Evolutionary conservation across 37 sponge, comb jelly and placozoan genomes (phyloP), one percentile per base, ranked within the genome.

Genomic region (Halisarca cf. caerulea): DNA sequence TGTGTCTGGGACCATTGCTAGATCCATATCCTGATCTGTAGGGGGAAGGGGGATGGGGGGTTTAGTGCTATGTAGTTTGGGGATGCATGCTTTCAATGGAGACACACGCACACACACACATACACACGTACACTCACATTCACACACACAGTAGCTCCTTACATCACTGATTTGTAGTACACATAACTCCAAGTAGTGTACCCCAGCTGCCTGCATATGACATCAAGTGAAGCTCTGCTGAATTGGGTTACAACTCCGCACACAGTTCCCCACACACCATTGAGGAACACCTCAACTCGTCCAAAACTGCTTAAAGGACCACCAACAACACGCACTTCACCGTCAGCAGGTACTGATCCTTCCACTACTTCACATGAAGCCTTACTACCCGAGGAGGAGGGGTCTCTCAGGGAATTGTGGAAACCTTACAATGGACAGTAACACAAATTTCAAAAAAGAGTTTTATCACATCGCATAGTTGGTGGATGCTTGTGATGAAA

Each of bases 271-370:
- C 69, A 68, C 69, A 30, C 69, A 3, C 33, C 35, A 33, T 68
- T 68, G 33, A 68, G 69, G 69, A 6, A 68, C 69, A 68, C 69
- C 33, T 68, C 69, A 6, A 68, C 69, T 34, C 69, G 69, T 6
- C 69, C 69, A 27, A 34, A 27, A 4, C 28, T 68, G 17, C 35
- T 34, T 34, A 17, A 30, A 3, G 69, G 28, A 68, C 69, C 69
- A 30, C 28, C 33, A 28, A 68, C 33, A 8, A 68, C 1, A 30
- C 69, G 69, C 35, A 68, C 32, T 8, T 28, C 69, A 28, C 69
- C 69, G 4, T 68, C 4, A 30, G 35, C 69, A 34, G 69, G 69
- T 3, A 25, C 30, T 27, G 69, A 68, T 47, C 51, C 51, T 14
- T 47, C 11, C 69, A 34, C 69, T 3, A 68, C 35, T 8, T 34